These are phyloP conservation scores for Neelides folsomi DNA, from an alignment of 2,888 invertebrate genomes.

Conservation along the genomic window DNA sequence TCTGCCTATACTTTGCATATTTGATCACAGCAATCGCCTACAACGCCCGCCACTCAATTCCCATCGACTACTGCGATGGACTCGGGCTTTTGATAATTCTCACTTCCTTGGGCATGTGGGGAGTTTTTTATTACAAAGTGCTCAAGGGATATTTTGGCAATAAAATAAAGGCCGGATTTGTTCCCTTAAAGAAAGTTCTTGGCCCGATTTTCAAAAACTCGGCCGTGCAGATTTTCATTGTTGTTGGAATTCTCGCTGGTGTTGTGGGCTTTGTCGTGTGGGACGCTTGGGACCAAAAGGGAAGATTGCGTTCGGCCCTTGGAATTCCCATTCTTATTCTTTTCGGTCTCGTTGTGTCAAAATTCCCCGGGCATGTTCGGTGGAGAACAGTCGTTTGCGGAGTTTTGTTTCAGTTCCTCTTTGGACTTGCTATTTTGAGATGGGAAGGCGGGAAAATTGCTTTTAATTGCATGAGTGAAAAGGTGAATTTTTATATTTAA, in stretches of 20 bases:
- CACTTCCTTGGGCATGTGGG: constrained; percentile 47
- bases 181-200: constrained; percentile 1
- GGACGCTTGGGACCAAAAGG: too few species aligned
- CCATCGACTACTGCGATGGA: constrained; percentile 47
- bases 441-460: constrained; percentile 64
- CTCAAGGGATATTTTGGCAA: constrained; percentile 47
- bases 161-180: constrained; percentile 21
- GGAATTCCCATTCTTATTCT: constrained; percentile 52
- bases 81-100: constrained; percentile 59
- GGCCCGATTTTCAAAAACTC: constrained; percentile 1
- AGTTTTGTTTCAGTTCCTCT: constrained; percentile 62
- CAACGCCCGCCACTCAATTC: constrained; percentile 8
- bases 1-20: constrained; percentile 22
- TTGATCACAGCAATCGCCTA: constrained; percentile 17
- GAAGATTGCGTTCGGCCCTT: constrained; percentile 42
- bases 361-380: constrained; percentile 47
- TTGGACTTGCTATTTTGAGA: constrained; percentile 71
- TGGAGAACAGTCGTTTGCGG: constrained; percentile 73
- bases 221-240: too few species aligned
- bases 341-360: constrained; percentile 50
- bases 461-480: constrained; percentile 51
- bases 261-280: too few species aligned
- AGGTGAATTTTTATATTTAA: constrained; percentile 2
- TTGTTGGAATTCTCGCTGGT: too few species aligned
- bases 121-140: constrained; percentile 50